phyloP scores from a whole-genome alignment of 2,888 invertebrate genomes.

The Seira musarum region DNA sequence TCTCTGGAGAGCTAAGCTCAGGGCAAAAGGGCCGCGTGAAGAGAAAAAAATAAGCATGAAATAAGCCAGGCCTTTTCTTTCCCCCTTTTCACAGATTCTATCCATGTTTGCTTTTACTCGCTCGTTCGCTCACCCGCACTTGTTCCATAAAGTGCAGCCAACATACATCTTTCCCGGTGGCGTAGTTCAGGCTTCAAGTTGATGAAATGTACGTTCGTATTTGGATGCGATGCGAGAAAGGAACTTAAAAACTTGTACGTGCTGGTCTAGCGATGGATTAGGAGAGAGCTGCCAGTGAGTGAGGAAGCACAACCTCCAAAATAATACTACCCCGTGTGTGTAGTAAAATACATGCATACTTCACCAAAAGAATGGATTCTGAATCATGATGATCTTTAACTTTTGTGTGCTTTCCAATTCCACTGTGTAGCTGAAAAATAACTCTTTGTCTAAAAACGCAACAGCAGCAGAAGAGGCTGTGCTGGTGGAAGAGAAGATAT shows the following conservation, averaged over 20 bases:
- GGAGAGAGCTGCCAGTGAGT: background rate
- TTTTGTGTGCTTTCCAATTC: background rate
- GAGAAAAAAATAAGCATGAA: conserved; percentile 7
- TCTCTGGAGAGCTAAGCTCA: background rate
- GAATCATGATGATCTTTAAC: no score
- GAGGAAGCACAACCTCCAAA: background rate
- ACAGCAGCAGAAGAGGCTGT: conserved; percentile 4
- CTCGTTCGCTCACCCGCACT: no score
- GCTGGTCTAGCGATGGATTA: background rate
- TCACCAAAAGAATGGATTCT: no score
- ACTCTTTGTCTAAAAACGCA: conserved; percentile 34
- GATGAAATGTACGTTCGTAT: background rate
- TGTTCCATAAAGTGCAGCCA: background rate
- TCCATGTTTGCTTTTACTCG: conserved; percentile 5
- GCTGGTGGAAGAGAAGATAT: background rate
- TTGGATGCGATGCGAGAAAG: background rate
- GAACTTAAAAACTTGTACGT: background rate
- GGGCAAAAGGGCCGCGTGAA: background rate
- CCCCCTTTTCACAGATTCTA: conserved; percentile 35
- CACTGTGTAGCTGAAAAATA: no score
- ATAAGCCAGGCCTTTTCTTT: conserved; percentile 27
- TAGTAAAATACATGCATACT: background rate
- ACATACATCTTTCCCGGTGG: background rate
- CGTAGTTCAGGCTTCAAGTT: background rate
- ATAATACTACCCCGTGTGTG: background rate